Percentiles rank a stretch among this genome's conserved stretches.
phyloP scores from a whole-genome alignment of 1,140 invertebrate species.

The Leptopilina clavipes region DNA sequence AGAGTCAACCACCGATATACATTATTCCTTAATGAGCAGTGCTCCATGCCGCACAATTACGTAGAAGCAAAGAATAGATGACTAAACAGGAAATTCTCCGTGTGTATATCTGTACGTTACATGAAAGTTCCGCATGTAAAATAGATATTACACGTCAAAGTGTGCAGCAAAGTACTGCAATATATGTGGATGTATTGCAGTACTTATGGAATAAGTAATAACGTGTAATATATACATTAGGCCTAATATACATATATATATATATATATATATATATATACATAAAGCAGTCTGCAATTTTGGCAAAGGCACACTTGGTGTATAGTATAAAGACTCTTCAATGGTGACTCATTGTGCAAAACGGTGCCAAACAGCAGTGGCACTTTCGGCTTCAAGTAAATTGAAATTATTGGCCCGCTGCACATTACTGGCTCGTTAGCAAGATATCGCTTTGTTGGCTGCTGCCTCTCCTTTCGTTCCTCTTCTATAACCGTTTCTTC shows the following conservation, averaged over 20 bases:
- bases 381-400: slow-evolving; percentile 38
- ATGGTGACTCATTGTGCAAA: background rate
- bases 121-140: no score
- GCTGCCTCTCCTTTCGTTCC: no score
- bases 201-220: no score
- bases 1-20: slow-evolving; percentile 2
- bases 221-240: no score
- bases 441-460: slow-evolving; percentile 43
- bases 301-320: slow-evolving; percentile 7
- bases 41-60: slow-evolving; percentile 6
- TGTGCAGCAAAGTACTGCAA: background rate
- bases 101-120: no score
- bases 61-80: background rate
- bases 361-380: slow-evolving; percentile 1
- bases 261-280: no score
- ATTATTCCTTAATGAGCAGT: slow-evolving; percentile 26
- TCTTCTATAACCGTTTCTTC: no score
- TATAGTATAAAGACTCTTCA: no score
- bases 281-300: background rate
- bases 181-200: no score
- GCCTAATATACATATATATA: no score
- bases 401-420: slow-evolving; percentile 58
- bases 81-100: background rate
- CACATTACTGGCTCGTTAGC: slow-evolving; percentile 58
- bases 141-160: no score